Conservation (phyloP, 2,113 vertebrate genomes). For the Psilopsiagon aurifrons region DNA sequence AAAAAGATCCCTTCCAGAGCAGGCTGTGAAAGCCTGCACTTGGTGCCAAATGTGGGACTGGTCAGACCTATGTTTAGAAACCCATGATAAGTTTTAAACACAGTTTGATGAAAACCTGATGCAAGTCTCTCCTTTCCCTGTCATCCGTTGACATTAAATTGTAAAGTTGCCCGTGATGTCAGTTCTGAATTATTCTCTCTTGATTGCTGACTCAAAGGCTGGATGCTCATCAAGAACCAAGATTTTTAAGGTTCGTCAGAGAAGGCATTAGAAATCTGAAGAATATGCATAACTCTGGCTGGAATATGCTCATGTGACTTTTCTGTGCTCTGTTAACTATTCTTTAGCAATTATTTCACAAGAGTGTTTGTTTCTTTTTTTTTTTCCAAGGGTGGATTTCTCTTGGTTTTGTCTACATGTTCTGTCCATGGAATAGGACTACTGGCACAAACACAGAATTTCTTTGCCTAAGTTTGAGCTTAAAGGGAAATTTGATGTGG, state of each 20-base stretch:
- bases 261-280: constrained; percentile 38
- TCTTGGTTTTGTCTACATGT: not conserved
- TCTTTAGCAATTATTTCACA: not conserved
- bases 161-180: constrained; percentile 60
- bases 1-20: constrained; percentile 22
- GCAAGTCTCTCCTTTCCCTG: constrained; percentile 45
- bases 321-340: not conserved
- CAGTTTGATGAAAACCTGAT: constrained; percentile 68
- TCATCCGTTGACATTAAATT: constrained; percentile 48
- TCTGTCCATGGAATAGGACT: not conserved
- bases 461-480: not conserved
- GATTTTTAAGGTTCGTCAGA: constrained; percentile 53
- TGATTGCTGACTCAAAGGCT: constrained; percentile 61
- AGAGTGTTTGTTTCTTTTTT: not conserved
- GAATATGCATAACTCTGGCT: constrained; percentile 2
- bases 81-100: constrained; percentile 46
- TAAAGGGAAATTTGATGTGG: not conserved
- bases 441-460: not conserved
- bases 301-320: not conserved
- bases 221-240: not conserved
- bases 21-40: constrained; percentile 9
- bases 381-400: not conserved
- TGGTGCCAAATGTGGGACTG: constrained; percentile 35
- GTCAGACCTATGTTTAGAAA: constrained; percentile 65
- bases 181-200: constrained; percentile 63